These are phyloP conservation scores for Stichopus chloronotus DNA, from an alignment of 35 echinoderm and acorn worm genomes.

Conservation along the genomic window DNA sequence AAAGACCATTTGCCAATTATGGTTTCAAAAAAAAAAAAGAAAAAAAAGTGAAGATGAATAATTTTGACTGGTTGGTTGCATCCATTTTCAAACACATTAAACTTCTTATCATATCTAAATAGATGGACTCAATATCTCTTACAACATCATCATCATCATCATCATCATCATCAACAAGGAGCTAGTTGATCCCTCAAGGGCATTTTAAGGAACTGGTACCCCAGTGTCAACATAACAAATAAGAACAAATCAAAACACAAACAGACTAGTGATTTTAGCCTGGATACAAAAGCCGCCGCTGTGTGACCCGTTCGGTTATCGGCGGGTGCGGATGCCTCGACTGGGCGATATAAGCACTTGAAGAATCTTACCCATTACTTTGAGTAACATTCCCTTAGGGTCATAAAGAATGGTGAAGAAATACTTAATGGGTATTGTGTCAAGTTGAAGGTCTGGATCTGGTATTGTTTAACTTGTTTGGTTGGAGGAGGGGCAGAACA, in stretches of 20 bases:
- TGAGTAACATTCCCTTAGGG: background rate
- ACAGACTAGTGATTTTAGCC: background rate
- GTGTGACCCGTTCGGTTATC: background rate
- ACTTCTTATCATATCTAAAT: background rate
- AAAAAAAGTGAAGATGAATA: background rate
- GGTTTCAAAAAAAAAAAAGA: too few relatives aligned
- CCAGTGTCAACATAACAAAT: background rate
- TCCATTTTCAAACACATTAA: constrained; percentile 1
- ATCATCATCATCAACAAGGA: too few relatives aligned
- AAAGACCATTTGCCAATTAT: too few relatives aligned
- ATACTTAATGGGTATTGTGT: background rate
- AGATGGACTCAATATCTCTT: too few relatives aligned
- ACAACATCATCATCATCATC: too few relatives aligned
- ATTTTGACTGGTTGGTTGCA: background rate
- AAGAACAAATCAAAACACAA: background rate
- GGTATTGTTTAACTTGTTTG: background rate
- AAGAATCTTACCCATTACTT: constrained; percentile 1
- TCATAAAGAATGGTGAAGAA: background rate
- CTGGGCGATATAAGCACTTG: background rate
- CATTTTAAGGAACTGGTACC: background rate
- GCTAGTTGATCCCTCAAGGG: background rate
- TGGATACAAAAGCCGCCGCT: background rate
- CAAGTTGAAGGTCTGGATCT: background rate
- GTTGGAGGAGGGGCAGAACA: background rate
- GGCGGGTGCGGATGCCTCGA: background rate